These are phyloP conservation scores for Criorhina ranunculi DNA, from an alignment of 2,888 invertebrate species.

Conservation along the genomic window DNA sequence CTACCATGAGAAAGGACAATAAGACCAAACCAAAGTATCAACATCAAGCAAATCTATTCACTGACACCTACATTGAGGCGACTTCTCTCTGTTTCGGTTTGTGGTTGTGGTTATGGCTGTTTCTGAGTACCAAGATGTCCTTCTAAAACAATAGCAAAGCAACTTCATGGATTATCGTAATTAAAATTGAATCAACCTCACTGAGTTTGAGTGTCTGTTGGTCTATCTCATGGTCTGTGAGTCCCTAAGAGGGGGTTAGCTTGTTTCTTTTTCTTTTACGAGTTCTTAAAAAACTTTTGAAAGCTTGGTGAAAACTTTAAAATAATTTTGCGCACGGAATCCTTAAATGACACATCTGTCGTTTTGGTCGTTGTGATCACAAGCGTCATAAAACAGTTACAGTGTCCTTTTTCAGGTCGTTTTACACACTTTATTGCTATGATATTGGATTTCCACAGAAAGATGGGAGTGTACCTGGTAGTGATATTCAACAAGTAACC, in stretches of 20 bases:
- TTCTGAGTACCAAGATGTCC: not conserved
- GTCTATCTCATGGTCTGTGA: not conserved
- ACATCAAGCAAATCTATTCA: not conserved
- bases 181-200: constrained; percentile 29
- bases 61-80: not conserved
- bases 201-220: not conserved
- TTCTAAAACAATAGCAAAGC: not conserved
- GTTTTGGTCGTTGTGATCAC: not conserved
- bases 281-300: not conserved
- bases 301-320: constrained; percentile 3
- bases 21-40: not conserved
- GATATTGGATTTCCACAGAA: constrained; percentile 22
- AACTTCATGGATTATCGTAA: constrained; percentile 21
- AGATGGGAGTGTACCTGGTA: constrained; percentile 4
- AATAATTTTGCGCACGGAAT: not conserved
- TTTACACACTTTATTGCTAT: not conserved
- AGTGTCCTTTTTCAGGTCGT: not conserved
- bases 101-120: not conserved
- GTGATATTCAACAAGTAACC: constrained; percentile 26
- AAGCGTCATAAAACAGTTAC: not conserved
- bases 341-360: not conserved
- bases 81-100: not conserved
- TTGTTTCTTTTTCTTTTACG: not conserved
- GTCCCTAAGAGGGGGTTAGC: not conserved
- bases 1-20: not conserved